Percentiles rank a stretch among this genome's conserved stretches.
Evolutionary conservation across 2,113 vertebrate genomes (phyloP).

Genomic region (Lynx canadensis): DNA sequence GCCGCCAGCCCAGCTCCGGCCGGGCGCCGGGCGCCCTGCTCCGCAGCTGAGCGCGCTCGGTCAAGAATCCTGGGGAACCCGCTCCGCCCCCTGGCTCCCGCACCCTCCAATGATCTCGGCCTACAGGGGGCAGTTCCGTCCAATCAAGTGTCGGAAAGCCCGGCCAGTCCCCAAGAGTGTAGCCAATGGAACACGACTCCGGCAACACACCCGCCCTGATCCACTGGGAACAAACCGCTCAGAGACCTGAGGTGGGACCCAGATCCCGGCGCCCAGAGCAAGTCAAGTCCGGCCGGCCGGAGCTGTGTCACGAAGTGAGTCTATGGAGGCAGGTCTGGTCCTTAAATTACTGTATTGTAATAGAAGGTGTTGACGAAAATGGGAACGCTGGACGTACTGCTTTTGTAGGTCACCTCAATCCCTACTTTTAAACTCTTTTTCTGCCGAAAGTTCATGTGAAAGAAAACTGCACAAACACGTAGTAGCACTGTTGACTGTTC

Average conservation of each 20-base stretch:
- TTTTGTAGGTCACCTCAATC: not conserved
- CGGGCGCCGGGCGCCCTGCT: not conserved
- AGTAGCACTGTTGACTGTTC: not conserved
- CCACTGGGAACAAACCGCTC: not conserved
- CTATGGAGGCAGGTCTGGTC: not conserved
- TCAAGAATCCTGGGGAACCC: constrained; percentile 63
- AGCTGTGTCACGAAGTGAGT: not conserved
- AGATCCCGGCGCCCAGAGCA: not conserved
- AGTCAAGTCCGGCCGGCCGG: not conserved
- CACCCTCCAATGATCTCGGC: constrained; percentile 77
- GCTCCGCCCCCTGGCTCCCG: constrained; percentile 57
- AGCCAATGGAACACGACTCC: constrained; percentile 76
- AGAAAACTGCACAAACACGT: not conserved
- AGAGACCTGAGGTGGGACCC: not conserved
- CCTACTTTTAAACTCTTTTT: not conserved
- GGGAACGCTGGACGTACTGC: not conserved
- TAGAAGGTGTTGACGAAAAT: not conserved
- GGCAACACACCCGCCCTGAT: constrained; percentile 68
- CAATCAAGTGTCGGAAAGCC: constrained; percentile 70
- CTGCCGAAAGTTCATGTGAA: not conserved
- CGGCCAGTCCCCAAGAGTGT: constrained; percentile 5
- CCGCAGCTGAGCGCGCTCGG: constrained; percentile 50
- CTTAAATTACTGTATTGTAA: not conserved
- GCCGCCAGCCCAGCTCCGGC: not conserved
- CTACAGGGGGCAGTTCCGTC: not conserved